Evolutionary conservation across 2,797 vertebrate species (phyloP).

Genomic region (Helostoma temminkii): DNA sequence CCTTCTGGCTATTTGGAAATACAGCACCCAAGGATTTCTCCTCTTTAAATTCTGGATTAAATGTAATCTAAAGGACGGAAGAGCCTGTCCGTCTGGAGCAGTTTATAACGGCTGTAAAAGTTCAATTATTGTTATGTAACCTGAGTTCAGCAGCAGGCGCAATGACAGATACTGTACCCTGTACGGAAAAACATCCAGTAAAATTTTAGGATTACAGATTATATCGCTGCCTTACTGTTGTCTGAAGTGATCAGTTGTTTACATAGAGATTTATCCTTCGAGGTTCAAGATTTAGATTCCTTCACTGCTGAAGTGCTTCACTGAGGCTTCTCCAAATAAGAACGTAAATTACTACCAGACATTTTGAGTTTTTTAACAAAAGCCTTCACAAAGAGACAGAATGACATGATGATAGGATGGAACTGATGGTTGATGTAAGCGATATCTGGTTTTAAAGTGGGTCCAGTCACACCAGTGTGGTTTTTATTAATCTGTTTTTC

Average conservation of each 20-base stretch:
- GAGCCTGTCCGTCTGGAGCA: not conserved
- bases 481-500: too few relatives aligned
- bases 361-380: not conserved
- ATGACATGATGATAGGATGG: not conserved
- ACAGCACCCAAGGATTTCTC: not conserved
- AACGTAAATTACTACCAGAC: not conserved
- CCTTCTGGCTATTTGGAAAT: not conserved
- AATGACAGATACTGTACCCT: not conserved
- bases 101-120: not conserved
- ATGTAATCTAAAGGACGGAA: not conserved
- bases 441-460: too few relatives aligned
- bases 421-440: too few relatives aligned
- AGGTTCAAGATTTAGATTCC: not conserved
- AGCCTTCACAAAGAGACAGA: not conserved
- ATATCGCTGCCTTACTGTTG: not conserved
- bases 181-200: not conserved
- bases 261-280: not conserved
- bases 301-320: not conserved
- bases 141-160: not conserved
- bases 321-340: not conserved
- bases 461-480: too few relatives aligned
- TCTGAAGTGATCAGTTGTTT: not conserved
- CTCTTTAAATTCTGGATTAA: constrained; percentile 2
- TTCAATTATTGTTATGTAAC: constrained; percentile 8
- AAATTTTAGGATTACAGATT: not conserved